A percentile compares a stretch with the other conserved stretches of the same genome.
Conservation (phyloP, 2,797 vertebrate genomes). For the Pelochelys cantorii region DNA sequence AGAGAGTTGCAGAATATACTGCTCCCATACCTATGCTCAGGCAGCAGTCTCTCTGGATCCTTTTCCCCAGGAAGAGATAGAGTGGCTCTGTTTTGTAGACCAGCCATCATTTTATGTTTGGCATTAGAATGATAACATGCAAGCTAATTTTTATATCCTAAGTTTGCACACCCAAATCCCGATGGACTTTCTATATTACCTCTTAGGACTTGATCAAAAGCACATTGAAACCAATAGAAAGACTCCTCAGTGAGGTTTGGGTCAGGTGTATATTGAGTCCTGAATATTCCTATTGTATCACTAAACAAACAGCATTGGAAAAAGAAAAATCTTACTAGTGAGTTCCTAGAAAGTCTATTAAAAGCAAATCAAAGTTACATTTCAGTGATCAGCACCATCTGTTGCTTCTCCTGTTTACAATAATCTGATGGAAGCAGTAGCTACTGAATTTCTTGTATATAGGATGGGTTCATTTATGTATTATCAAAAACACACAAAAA, state of each 20-base stretch:
- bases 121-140: not conserved
- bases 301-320: not conserved
- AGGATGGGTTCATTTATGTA: not conserved
- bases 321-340: not conserved
- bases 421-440: not conserved
- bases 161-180: not conserved
- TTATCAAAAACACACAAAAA: not conserved
- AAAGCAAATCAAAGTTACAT: not conserved
- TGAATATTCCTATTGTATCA: not conserved
- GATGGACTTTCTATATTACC: not conserved
- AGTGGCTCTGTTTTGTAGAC: not conserved
- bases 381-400: not conserved
- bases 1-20: no score
- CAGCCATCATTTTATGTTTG: not conserved
- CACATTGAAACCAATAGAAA: not conserved
- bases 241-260: not conserved
- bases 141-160: not conserved
- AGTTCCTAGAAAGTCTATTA: not conserved
- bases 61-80: not conserved
- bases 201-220: not conserved
- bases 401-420: not conserved
- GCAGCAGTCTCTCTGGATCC: not conserved
- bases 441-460: not conserved
- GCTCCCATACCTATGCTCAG: no score
- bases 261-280: not conserved